phyloP scores from a whole-genome alignment of 2,888 invertebrate species.

The Tiliacea aurago region DNA sequence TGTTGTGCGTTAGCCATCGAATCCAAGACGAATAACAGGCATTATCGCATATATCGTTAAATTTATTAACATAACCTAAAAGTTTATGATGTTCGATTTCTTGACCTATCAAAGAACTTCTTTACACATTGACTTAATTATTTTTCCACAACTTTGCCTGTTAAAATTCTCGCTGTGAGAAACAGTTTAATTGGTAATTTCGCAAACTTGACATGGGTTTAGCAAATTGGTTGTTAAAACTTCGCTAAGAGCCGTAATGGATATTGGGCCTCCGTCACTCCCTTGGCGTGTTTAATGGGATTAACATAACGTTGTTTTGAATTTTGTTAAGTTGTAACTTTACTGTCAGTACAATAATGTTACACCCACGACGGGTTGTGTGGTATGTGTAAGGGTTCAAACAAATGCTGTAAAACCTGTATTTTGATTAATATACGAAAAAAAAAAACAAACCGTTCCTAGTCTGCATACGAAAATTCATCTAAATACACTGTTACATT shows the following conservation, averaged over 20 bases:
- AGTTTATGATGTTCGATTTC: background rate
- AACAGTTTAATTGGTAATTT: conserved; percentile 67
- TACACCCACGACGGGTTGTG: too few relatives aligned
- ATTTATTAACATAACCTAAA: background rate
- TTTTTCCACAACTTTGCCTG: conserved; percentile 35
- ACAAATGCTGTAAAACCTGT: too few relatives aligned
- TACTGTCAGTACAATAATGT: background rate
- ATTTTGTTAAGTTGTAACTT: background rate
- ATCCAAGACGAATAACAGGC: background rate
- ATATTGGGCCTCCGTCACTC: conserved; percentile 47
- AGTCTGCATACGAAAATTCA: too few relatives aligned
- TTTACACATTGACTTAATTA: background rate
- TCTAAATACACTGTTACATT: too few relatives aligned
- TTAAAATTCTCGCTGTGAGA: conserved; percentile 40
- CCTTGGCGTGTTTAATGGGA: conserved; percentile 38
- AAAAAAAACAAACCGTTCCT: too few relatives aligned
- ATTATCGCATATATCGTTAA: too few relatives aligned
- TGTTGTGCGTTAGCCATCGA: too few relatives aligned
- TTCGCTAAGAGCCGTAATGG: conserved; percentile 63
- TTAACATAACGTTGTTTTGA: conserved; percentile 47
- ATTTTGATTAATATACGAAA: too few relatives aligned
- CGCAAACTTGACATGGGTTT: conserved; percentile 69
- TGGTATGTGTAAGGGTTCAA: too few relatives aligned
- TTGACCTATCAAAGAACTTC: conserved; percentile 3
- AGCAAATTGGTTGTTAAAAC: conserved; percentile 73